Evolutionary conservation across 2,113 vertebrate genomes (phyloP).

Genomic region (Istiophorus platypterus): DNA sequence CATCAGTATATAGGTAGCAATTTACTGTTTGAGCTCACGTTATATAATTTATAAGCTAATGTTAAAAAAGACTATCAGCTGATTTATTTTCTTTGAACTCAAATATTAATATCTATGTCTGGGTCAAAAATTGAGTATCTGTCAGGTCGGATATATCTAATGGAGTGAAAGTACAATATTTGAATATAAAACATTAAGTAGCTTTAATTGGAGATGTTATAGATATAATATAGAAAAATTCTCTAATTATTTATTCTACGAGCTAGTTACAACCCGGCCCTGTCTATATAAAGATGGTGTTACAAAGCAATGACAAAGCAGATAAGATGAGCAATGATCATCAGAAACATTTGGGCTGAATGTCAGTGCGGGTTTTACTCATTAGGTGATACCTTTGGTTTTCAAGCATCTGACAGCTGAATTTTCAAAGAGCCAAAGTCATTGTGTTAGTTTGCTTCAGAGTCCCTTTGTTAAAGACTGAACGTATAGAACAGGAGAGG

Average conservation of each 20-base stretch:
- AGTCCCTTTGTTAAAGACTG: conserved; percentile 61
- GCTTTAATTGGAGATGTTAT: background rate
- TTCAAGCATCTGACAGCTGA: conserved; percentile 59
- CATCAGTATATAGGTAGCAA: background rate
- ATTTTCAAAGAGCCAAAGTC: conserved; percentile 44
- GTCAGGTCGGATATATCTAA: background rate
- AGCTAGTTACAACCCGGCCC: conserved; percentile 41
- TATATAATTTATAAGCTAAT: too few species aligned
- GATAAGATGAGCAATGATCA: conserved; percentile 52
- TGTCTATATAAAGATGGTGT: conserved; percentile 51
- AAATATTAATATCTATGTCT: background rate
- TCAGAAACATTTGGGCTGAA: conserved; percentile 54
- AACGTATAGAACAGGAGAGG: conserved; percentile 52
- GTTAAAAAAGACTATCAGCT: too few species aligned
- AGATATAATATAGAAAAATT: too few species aligned
- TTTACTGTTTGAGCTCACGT: background rate
- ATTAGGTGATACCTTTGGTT: conserved; percentile 37
- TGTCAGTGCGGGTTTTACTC: conserved; percentile 53
- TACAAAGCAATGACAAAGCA: conserved; percentile 72
- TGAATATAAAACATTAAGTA: background rate
- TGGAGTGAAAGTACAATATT: background rate
- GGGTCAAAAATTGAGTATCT: background rate
- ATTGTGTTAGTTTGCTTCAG: conserved; percentile 69
- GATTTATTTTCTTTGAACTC: too few species aligned
- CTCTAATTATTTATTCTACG: conserved; percentile 9